Evolutionary conservation across 2,797 vertebrate species (phyloP), one percentile per base, ranked within the genome.

Genomic region (Synanceia verrucosa): DNA sequence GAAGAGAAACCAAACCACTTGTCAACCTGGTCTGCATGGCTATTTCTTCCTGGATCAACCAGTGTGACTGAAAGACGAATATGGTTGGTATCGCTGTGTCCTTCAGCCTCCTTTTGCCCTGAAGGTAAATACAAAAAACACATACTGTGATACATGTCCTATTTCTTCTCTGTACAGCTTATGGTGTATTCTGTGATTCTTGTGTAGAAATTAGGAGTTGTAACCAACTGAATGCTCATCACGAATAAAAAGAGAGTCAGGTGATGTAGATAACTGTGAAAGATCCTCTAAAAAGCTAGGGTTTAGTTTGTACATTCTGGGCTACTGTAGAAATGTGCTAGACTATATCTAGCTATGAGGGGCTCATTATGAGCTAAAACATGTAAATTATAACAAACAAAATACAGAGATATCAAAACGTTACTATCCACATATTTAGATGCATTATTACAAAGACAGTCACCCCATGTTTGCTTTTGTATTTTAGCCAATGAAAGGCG

Each of bases 71-170:
- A 36, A 57, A 57, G 18, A 28, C 14, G 7, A 67, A 67, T 28
- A 67, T 47, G 43, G 52, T 67, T 0, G 52, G 65, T 18, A 67
- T 43, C 8, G 52, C 65, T 1, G 16, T 28, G 31, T 47, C 18
- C 31, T 47, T 57, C 51, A 67, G 43, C 11, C 12, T 47, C 52
- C 41, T 66, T 41, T 36, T 47, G 18, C 43, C 65, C 52, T 67
- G 0, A 14, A 6, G 18, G 31, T 4, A 19, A 28, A 47, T 3
- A 47, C 29, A 47, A 10, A 57, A 57, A 44, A 46, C 51, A 55
- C 10, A 36, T 14, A 31, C 7, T 34, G 28, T 23, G 18, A 43
- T 23, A 12, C 29, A 61, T 11, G 7, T 34, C 6, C 33, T 8
- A 21, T 16, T 16, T 23, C 1, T 18, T 29, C 19, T 12, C 5